Evolutionary conservation across 2,113 vertebrate species (phyloP).

Genomic region (Carassius gibelio): DNA sequence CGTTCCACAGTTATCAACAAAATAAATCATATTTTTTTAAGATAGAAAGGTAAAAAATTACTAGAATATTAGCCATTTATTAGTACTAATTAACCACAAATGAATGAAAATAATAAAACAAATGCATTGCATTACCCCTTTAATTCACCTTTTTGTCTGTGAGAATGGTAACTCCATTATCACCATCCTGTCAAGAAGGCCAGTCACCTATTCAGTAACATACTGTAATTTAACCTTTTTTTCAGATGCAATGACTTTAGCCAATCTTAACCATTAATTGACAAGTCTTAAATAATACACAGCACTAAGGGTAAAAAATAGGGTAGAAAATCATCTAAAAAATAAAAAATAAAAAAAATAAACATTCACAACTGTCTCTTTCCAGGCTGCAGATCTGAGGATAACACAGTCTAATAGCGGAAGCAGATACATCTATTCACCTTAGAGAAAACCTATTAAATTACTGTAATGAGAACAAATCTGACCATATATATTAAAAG

Average conservation of each 20-base stretch:
- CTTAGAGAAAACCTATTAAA: not conserved
- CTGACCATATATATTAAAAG: not conserved
- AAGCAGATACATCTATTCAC: not conserved
- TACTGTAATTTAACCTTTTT: not conserved
- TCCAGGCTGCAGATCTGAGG: not conserved
- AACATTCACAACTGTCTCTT: not conserved
- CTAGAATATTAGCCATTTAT: no score
- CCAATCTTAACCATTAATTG: not conserved
- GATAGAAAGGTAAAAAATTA: no score
- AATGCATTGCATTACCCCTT: not conserved
- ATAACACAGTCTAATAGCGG: not conserved
- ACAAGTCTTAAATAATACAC: not conserved
- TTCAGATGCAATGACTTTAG: not conserved
- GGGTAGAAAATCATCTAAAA: no score
- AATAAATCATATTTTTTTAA: no score
- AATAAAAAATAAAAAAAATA: no score
- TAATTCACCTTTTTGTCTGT: not conserved
- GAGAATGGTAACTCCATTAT: not conserved
- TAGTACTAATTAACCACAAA: no score
- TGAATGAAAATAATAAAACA: no score
- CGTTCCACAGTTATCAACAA: no score
- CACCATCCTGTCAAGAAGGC: not conserved
- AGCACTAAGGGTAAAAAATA: not conserved
- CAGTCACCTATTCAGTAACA: not conserved
- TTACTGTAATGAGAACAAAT: not conserved